These are phyloP conservation scores for Drepanosiphum platanoidis DNA, from an alignment of 2,888 invertebrate species.

Conservation along the genomic window DNA sequence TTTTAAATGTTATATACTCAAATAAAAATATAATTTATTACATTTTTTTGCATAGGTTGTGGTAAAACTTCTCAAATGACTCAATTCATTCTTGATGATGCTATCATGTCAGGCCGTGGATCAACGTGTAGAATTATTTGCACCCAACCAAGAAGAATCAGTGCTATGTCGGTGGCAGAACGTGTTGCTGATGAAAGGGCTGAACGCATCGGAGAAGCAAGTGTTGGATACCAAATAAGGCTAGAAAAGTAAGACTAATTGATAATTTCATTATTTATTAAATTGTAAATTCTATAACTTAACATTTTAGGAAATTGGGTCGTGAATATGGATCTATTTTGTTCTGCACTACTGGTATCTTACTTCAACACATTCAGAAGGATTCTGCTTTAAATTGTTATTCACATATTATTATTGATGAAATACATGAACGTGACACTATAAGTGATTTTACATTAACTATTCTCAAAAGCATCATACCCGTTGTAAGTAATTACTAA, in stretches of 20 bases:
- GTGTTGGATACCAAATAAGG: slow-evolving; percentile 87
- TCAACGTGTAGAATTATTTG: slow-evolving; percentile 83
- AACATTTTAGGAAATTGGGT: slow-evolving; percentile 71
- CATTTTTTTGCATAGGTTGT: slow-evolving; percentile 73
- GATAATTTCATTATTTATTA: slow-evolving; percentile 5
- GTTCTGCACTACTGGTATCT: slow-evolving; percentile 90
- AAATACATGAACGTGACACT: slow-evolving; percentile 90
- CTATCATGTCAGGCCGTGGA: slow-evolving; percentile 74
- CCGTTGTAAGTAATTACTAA: slow-evolving; percentile 67
- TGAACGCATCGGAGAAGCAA: slow-evolving; percentile 75
- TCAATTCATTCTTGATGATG: slow-evolving; percentile 87
- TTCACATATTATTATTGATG: slow-evolving; percentile 89
- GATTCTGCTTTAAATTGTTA: slow-evolving; percentile 78
- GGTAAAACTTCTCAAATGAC: slow-evolving; percentile 95
- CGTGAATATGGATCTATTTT: slow-evolving; percentile 79
- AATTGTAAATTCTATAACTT: slow-evolving; percentile 7
- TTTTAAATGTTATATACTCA: not conserved
- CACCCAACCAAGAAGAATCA: slow-evolving; percentile 91
- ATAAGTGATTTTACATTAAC: slow-evolving; percentile 87
- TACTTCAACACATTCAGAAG: slow-evolving; percentile 81
- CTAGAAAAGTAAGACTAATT: slow-evolving; percentile 75
- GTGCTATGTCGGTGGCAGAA: slow-evolving; percentile 88
- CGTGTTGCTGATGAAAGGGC: slow-evolving; percentile 87
- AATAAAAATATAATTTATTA: not conserved
- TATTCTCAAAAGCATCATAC: slow-evolving; percentile 78